Base-by-base conservation (phyloP, 2,797 vertebrate species). In the Pangasius djambal region DNA sequence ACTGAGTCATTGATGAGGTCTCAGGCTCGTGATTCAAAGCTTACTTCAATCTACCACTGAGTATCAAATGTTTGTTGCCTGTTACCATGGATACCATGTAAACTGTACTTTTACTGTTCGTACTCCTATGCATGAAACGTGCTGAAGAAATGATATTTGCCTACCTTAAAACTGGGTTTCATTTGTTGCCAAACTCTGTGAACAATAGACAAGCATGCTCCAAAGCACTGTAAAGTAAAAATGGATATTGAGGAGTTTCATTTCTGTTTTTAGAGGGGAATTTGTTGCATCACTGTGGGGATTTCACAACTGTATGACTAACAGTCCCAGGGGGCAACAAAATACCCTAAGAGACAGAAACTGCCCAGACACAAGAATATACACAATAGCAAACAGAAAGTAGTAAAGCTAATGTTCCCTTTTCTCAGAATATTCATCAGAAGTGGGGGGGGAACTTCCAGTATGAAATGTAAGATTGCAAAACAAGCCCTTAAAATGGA, bases 401-500 rank as follows among this genome's bases (percentile, higher is more conserved):
- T 40, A 34, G 22, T 61, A 25, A 77, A 86, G 9, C 4, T 2
- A 3, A 57, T 91, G 52, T n/a, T 40, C 65, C 40, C 50, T 78
- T 78, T 79, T 34, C 20, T 81, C 55, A 88, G 44, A 78, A 85
- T 65, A 40, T n/a, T 85, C 15, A 28, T 57, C 78, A 34, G 7
- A 57, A 8, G 6, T 6, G 1, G 15, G 0, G 16, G 10, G 50
- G 85, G 89, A 88, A 78, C 92, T 92, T 92, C 90, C 34, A 88
- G n/a, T 3, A 91, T 86, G 57, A 57, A 69, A 48, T 61, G 65
- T 31, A 28, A 16, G 37, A 61, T 90, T 89, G 31, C 50, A 89
- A 86, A 93, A 93, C 89, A 93, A 92, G 86, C 48, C 15, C 72
- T 89, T 93, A 82, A 91, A 50, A 92, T 82, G 92, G 88, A 94